Evolutionary conservation across 2,113 vertebrate genomes (phyloP), one percentile per base, ranked within the genome.

Genomic region (Tapirus terrestris): DNA sequence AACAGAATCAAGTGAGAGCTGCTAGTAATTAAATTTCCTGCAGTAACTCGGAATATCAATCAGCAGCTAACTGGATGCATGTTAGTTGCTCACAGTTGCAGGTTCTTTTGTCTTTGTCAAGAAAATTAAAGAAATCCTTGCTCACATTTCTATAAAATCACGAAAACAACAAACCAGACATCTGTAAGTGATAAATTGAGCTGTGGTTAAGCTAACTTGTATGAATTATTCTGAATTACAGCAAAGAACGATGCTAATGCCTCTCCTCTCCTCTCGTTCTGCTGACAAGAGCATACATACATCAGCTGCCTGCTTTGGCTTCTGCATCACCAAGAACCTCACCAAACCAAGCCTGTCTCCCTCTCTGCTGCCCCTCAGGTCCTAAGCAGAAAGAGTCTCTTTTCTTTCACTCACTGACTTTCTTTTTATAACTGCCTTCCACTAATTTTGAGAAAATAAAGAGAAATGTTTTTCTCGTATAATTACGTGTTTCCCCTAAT

Each of bases 161-260:
- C 94, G 97, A 97, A 97, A 94, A 97, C 89, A 94, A 17, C 91
- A 96, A 91, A 95, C 51, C 36, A 31, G 95, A 94, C 93, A 96
- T 95, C 96, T 87, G n/a, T 92, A 89, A 93, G 97, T 98, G 80
- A 98, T 92, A 96, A 98, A 98, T 92, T 87, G 92, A 92, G 25
- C 86, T 96, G 79, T 97, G 89, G 95, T 97, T 96, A 91, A 83
- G 76, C 92, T 97, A 97, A 97, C 94, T 89, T 73, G 81, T 96
- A 96, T 98, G 98, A 98, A 98, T 98, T 98, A 98, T 97, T 93
- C 91, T 97, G 95, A 98, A 95, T 97, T 65, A 92, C 45, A 93
- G 96, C 36, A 61, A 79, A 2, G 48, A 94, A 70, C 13, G 53
- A 94, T 97, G 98, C 95, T 68, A 88, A 79, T 88, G 89, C 51